Base-by-base conservation (phyloP, 2,888 invertebrate species). In the Capitulum mitella region DNA sequence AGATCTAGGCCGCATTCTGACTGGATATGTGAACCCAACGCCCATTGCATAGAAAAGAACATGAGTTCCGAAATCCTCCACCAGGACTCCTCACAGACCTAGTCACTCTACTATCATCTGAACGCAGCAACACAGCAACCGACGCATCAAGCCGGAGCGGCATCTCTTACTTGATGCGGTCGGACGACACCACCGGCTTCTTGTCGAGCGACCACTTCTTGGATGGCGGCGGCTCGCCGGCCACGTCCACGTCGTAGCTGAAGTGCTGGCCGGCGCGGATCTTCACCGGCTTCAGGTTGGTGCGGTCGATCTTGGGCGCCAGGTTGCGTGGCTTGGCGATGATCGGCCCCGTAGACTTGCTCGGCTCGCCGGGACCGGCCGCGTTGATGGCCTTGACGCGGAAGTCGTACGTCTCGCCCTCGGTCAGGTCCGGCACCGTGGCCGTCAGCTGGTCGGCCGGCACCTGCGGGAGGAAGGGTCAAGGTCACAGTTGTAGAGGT, bases 191-290 rank as follows among this genome's bases (percentile, higher is more conserved):
- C 1, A 95, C 88, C 84, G 95, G 95, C 83, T 90, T 91, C 83
- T 91, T 92, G 81, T 91, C 92, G 78, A 94, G 88, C 83, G 91
- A 88, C 99, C 99, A 99, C 85, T 92, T 93, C 0, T 96, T 97
- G 81, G 90, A 92, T 0, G 99, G 99, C 85, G 94, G 93, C 14
- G 98, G 98, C 87, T 98, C 97, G 81, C 97, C 98, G 84, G 92
- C 92, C 77, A 95, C 92, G 84, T 94, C 93, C 43, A 97, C 90
- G 85, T 97, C 95, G 80, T 98, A 87, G 40, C 91, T 92, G 76
- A 97, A 90, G 0, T 93, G 92, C 74, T 97, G 91, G 64, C 97
- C 97, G 80, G 93, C 92, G 86, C 97, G 97, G 70, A 97, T 92
- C 2, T 90, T 90, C 3, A 95, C 86, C 84, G 94, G 93, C 84